Conservation (phyloP, 2,797 vertebrate species). For the Mycteria americana region DNA sequence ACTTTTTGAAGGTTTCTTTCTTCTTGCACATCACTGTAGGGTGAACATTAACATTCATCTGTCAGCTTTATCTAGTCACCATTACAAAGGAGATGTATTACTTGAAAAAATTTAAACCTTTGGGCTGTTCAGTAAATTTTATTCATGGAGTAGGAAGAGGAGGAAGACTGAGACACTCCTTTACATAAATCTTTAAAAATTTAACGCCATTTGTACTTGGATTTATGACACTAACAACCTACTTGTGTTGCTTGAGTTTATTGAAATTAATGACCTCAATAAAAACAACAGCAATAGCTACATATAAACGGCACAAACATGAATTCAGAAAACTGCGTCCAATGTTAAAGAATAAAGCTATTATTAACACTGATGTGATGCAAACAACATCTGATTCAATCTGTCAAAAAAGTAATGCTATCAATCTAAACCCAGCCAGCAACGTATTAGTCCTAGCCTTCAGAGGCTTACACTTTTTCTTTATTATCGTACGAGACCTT, state of each 20-base stretch:
- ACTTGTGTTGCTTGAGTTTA: neutral
- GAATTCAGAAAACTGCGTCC: neutral
- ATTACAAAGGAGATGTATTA: neutral
- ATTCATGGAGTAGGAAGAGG: neutral
- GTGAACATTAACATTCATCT: neutral
- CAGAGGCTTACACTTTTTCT: neutral
- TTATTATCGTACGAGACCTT: rapidly evolving
- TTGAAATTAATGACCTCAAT: constrained; percentile 3
- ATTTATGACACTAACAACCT: neutral
- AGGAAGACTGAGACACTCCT: neutral
- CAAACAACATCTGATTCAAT: neutral
- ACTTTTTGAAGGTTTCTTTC: neutral
- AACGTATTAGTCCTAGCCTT: neutral
- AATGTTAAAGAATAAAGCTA: neutral
- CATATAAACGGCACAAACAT: neutral
- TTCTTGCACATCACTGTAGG: neutral
- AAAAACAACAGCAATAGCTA: neutral
- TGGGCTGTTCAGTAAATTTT: neutral
- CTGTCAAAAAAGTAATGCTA: neutral
- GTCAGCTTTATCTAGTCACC: neutral
- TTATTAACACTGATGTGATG: neutral
- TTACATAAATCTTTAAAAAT: neutral
- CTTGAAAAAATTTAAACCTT: neutral
- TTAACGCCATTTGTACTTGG: neutral
- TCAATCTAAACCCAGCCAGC: neutral